phyloP scores from a whole-genome alignment of 2,888 invertebrate genomes.

The Rapana venosa region DNA sequence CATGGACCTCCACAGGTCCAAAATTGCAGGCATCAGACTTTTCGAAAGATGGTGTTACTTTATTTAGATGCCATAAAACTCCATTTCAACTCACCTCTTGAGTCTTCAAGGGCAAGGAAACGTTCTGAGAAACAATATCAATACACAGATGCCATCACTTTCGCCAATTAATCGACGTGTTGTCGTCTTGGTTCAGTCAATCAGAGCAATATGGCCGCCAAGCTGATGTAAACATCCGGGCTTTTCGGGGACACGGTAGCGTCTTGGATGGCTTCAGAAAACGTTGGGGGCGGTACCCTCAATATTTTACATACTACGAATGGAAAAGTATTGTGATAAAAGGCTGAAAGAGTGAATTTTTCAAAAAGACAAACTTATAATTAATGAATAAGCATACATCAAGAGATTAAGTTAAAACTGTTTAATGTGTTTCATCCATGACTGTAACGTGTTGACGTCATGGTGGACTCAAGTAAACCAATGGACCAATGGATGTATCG shows the following conservation, averaged over 20 bases:
- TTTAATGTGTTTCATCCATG: no score
- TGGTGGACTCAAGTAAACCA: no score
- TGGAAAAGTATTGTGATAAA: no score
- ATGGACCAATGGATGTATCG: no score
- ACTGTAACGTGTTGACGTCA: no score
- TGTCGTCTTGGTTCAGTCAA: neutral
- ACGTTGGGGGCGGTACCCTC: neutral
- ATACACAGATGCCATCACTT: neutral
- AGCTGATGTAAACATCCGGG: constrained; percentile 19
- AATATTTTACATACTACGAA: no score
- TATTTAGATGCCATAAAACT: neutral
- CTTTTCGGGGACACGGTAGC: neutral
- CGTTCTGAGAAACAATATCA: neutral
- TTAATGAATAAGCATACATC: no score
- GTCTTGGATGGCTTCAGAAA: neutral
- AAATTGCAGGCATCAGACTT: neutral
- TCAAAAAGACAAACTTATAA: no score
- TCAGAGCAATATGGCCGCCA: constrained; percentile 31
- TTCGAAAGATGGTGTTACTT: neutral
- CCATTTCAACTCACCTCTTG: constrained; percentile 16
- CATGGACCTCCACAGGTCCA: neutral
- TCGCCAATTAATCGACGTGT: neutral
- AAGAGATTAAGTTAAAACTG: no score
- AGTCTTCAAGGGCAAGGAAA: constrained; percentile 1
- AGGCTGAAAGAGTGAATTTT: no score